phyloP scores from a whole-genome alignment of 2,888 invertebrate genomes.

The Argyresthia albistria region DNA sequence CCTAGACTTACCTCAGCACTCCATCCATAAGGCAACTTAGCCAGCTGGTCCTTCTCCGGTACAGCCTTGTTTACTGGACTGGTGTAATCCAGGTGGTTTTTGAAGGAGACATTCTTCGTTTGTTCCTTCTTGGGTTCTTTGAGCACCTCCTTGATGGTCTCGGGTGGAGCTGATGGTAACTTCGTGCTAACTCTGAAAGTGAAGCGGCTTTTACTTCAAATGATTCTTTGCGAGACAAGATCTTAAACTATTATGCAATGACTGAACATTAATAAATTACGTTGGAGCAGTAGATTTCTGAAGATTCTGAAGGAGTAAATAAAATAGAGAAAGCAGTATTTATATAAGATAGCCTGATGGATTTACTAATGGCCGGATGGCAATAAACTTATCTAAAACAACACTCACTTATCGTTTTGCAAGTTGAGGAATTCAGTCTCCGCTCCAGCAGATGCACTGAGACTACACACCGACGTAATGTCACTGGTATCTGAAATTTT shows the following conservation, averaged over 20 bases:
- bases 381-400: conserved; percentile 8
- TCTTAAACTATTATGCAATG: too few species aligned
- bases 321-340: too few species aligned
- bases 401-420: conserved; percentile 41
- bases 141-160: conserved; percentile 40
- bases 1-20: conserved; percentile 35
- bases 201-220: too few species aligned
- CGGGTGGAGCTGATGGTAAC: conserved; percentile 41
- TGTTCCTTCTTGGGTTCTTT: conserved; percentile 59
- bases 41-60: conserved; percentile 63
- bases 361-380: too few species aligned
- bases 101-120: conserved; percentile 66
- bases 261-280: too few species aligned
- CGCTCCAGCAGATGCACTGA: conserved; percentile 76
- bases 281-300: too few species aligned
- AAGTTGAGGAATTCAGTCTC: conserved; percentile 60
- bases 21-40: conserved; percentile 65
- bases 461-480: conserved; percentile 80
- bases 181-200: conserved; percentile 21
- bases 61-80: conserved; percentile 56
- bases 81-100: conserved; percentile 64
- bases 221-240: too few species aligned
- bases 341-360: too few species aligned
- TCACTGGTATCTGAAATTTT: conserved; percentile 75
- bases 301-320: too few species aligned